phyloP scores from a whole-genome alignment of 1,140 invertebrate genomes.

The Drosophila burlai region DNA sequence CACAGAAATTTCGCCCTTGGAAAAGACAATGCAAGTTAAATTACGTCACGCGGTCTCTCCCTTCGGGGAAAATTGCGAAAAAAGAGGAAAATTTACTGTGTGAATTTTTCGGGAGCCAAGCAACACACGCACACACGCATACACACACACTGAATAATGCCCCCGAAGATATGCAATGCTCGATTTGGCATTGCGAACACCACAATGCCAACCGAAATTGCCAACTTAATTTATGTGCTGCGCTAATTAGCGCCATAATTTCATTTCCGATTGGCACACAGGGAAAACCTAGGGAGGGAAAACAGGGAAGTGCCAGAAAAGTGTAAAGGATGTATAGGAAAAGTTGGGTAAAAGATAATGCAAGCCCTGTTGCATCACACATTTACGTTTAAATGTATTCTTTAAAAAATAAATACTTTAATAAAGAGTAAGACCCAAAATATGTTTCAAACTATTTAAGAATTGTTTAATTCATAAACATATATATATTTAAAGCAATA shows the following conservation, averaged over 20 bases:
- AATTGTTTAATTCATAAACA: background rate
- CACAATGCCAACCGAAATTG: slow-evolving; percentile 79
- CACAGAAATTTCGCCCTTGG: slow-evolving; percentile 7
- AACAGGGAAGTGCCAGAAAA: background rate
- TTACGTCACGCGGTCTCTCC: slow-evolving; percentile 55
- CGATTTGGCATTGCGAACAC: slow-evolving; percentile 51
- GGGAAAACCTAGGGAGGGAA: slow-evolving; percentile 11
- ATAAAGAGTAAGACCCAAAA: no score
- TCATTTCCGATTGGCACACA: slow-evolving; percentile 72
- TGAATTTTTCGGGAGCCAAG: slow-evolving; percentile 50
- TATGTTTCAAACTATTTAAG: background rate
- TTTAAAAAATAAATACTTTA: background rate
- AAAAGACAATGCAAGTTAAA: slow-evolving; percentile 74
- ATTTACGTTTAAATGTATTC: background rate
- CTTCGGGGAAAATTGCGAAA: slow-evolving; percentile 1
- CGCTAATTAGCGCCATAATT: slow-evolving; percentile 79
- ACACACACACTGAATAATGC: slow-evolving; percentile 11
- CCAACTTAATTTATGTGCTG: slow-evolving; percentile 73
- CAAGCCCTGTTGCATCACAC: slow-evolving; percentile 24
- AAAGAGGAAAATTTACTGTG: slow-evolving; percentile 64
- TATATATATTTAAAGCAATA: background rate
- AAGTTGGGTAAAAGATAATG: slow-evolving; percentile 18
- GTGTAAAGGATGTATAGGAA: background rate
- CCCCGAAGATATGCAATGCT: slow-evolving; percentile 53
- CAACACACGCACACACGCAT: slow-evolving; percentile 34